Evolutionary conservation across 2,888 invertebrate genomes (phyloP), one percentile per base, ranked within the genome.

Genomic region (Pachymerium ferrugineum): DNA sequence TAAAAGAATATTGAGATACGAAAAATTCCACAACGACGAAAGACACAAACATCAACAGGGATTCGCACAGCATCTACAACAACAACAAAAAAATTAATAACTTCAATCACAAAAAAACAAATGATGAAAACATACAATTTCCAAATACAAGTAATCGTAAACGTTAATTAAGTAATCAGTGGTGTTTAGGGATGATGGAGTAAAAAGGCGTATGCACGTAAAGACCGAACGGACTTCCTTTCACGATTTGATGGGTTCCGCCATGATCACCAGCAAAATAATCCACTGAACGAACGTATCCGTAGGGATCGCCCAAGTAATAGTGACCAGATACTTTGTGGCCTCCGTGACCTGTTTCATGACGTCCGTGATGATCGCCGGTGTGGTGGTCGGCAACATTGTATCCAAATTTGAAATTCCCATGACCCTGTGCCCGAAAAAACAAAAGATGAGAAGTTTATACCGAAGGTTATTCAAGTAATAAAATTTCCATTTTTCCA

Each of bases 171-270:
- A 14, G 62, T 10, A 8, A 8, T 10, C 28, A 29, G 16, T 28
- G 28, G 29, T 69, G 38, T 25, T 30, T 30, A 1, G 73, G 73
- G 30, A 35, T 31, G 33, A 73, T 73, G 62, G 67, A 30, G 30
- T 35, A 73, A 62, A 29, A 73, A 19, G 73, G 73, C 8, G 73
- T 16, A 30, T 73, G 73, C n/a, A 73, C 73, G 67, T 73, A 73
- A 1, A 73, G 31, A 1, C 73, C 73, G 67, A 62, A 73, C 2
- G 73, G 73, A 38, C 62, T 62, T 25, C 73, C 73, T 3, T 54
- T n/a, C 3, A 73, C 54, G 22, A 19, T 19, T 62, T 73, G 73
- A 22, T 62, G 73, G 16, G 73, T 73, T 54, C 73, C 73, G 28
- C 42, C 38, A 31, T 73, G 73, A 12, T 31, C 67, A 31, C 33